Evolutionary conservation across 2,113 vertebrate genomes (phyloP), one percentile per base, ranked within the genome.

Genomic region (cattle (Bos taurus)): DNA sequence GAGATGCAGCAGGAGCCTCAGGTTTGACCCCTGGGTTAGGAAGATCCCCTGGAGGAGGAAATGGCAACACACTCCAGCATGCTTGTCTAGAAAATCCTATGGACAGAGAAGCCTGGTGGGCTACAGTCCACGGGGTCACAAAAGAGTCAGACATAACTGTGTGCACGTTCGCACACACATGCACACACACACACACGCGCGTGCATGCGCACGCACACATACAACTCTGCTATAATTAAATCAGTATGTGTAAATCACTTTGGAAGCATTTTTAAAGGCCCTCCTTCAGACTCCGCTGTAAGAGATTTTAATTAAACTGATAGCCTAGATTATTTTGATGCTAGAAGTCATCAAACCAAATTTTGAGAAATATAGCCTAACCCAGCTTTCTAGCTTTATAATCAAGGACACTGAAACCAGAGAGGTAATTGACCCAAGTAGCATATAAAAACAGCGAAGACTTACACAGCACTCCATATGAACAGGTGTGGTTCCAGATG

Each of bases 91-190:
- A 71, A 71, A 71, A 71, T 71, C 19, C 17, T 36, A 36, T 71
- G 64, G 64, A 36, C n/a, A 71, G 10, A 71, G 19, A 71, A 71
- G n/a, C n/a, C 64, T 71, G 64, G 64, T 71, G 9, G n/a, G 21
- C n/a, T 71, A 71, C n/a, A 71, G 9, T 71, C 64, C 64, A 71
- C 0, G 19, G 7, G 9, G 1, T 71, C 5, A 36, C 64, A 36
- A 36, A 71, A 36, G 19, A 71, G n/a, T 36, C n/a, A 71, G n/a
- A 71, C n/a, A 71, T 71, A 71, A 71, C n/a, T 21, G 30, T 12
- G 2, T 36, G n/a, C 64, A 9, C 0, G 0, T 0, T 1, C 0
- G 3, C 30, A 13, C 30, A 14, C 59, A 28, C 57, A 28, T 4
- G 4, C 10, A 5, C 57, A 59, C 59, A 60, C 59, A 60, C 26